Percentiles rank a stretch among this genome's conserved stretches.
phyloP scores from a whole-genome alignment of 2,888 invertebrate species.

The Dromius quadrimaculatus region DNA sequence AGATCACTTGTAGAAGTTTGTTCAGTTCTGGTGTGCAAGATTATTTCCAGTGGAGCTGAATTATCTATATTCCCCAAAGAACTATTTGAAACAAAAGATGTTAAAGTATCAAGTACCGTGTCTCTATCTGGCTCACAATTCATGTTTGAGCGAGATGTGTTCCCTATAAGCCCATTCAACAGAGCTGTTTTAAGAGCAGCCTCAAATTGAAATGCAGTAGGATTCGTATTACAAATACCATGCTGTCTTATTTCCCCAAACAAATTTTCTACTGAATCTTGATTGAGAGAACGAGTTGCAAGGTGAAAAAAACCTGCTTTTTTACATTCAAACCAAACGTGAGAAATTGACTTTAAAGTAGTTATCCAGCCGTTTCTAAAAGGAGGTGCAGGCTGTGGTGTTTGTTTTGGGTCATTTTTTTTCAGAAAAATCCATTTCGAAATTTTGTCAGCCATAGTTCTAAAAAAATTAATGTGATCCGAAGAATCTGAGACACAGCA shows the following conservation, averaged over 20 bases:
- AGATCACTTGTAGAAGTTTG: too few species aligned
- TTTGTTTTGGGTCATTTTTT: not conserved
- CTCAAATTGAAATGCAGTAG: not conserved
- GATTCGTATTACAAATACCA: not conserved
- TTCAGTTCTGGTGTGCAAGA: too few species aligned
- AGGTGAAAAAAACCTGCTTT: not conserved
- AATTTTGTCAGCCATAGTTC: too few species aligned
- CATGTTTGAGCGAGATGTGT: not conserved
- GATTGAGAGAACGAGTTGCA: not conserved
- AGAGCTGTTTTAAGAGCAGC: not conserved
- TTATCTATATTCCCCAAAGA: too few species aligned
- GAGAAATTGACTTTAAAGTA: not conserved
- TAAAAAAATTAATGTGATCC: too few species aligned
- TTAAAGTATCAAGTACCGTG: not conserved
- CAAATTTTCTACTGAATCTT: not conserved
- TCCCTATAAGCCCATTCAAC: not conserved
- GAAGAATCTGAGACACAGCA: too few species aligned
- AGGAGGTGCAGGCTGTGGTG: not conserved
- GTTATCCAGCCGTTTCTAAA: not conserved
- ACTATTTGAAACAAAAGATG: not conserved
- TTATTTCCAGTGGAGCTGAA: not conserved
- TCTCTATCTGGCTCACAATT: not conserved
- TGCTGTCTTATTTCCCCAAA: not conserved
- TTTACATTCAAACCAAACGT: not conserved
- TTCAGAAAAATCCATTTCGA: too few species aligned